Conservation (phyloP, 2,113 vertebrate genomes). For the Ondatra zibethicus region DNA sequence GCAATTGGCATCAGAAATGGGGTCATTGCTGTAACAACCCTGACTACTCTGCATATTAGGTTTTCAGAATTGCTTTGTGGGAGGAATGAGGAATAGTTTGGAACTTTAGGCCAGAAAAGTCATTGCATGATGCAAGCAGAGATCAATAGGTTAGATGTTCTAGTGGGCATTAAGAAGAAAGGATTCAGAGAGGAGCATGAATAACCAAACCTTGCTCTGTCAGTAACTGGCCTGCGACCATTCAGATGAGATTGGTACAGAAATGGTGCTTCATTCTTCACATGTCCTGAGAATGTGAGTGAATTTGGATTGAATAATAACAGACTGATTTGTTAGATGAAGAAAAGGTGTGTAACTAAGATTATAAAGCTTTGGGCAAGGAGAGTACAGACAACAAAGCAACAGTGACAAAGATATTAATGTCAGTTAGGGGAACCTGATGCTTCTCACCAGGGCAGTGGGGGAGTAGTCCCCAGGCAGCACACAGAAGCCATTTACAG, state of each 20-base stretch:
- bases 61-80: not conserved
- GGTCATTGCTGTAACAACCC: not conserved
- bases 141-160: not conserved
- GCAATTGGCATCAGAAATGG: not conserved
- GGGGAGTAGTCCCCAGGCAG: no score
- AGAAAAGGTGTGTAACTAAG: not conserved
- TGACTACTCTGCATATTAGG: not conserved
- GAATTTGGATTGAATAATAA: not conserved
- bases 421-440: not conserved
- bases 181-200: not conserved
- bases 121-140: not conserved
- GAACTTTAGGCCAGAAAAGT: not conserved
- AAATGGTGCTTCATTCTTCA: not conserved
- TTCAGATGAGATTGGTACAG: not conserved
- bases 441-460: no score
- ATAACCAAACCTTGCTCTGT: not conserved
- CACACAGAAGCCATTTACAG: not conserved
- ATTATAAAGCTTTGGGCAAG: not conserved
- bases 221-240: not conserved
- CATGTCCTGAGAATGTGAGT: not conserved
- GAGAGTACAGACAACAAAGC: not conserved
- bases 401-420: not conserved
- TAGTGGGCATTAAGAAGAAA: not conserved
- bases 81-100: not conserved
- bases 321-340: no score